Conservation (phyloP, 2,797 vertebrate species). For the Taeniopygia guttata region DNA sequence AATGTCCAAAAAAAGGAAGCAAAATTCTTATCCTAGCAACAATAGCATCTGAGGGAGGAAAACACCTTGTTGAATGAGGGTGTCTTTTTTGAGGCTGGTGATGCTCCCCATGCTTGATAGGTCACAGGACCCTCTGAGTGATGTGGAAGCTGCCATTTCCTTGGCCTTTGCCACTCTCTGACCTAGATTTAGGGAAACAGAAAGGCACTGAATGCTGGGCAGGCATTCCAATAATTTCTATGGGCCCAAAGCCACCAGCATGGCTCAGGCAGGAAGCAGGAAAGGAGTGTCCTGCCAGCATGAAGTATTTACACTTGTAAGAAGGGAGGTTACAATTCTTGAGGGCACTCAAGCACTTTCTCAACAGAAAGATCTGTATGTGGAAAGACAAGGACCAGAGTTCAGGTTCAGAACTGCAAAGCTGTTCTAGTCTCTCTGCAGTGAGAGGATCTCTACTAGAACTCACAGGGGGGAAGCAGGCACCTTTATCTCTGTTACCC, state of each 20-base stretch:
- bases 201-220: neutral
- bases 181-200: neutral
- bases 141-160: neutral
- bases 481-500: neutral
- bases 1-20: neutral
- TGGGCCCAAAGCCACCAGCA: neutral
- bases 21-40: neutral
- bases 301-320: neutral
- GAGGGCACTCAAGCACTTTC: neutral
- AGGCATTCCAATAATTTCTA: neutral
- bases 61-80: neutral
- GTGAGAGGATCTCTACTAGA: neutral
- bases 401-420: neutral
- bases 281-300: neutral
- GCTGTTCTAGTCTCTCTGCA: neutral
- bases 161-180: neutral
- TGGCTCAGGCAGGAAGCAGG: neutral
- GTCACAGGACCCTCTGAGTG: neutral
- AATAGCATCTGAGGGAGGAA: neutral
- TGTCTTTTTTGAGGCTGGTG: neutral
- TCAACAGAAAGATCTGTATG: neutral
- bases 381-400: neutral
- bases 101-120: fast-evolving
- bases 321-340: neutral
- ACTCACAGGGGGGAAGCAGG: neutral